Percentiles rank a stretch among this genome's conserved stretches.
Conservation (phyloP, 2,888 invertebrate genomes). For the Eupithecia subumbrata region DNA sequence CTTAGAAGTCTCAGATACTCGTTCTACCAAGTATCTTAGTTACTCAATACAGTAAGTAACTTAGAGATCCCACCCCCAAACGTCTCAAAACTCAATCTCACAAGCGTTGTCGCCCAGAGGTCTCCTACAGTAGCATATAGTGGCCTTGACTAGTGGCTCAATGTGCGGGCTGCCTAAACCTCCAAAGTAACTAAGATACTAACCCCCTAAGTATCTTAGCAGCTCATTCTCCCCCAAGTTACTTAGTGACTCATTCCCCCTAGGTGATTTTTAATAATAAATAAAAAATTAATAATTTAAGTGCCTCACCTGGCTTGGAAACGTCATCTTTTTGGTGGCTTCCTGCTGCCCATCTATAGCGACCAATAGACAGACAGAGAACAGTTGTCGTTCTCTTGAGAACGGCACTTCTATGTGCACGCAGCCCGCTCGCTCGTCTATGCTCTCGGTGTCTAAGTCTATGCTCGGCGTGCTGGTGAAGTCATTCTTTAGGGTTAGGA, state of each 20-base stretch:
- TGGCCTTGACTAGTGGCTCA: too few species aligned
- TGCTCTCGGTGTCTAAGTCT: constrained; percentile 64
- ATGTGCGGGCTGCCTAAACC: too few species aligned
- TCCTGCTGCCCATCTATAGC: constrained; percentile 81
- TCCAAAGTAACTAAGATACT: not conserved
- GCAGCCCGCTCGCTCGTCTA: constrained; percentile 75
- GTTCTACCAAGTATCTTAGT: not conserved
- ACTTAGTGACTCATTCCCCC: not conserved
- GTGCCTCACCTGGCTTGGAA: constrained; percentile 85
- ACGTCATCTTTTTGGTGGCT: constrained; percentile 89
- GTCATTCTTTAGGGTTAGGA: constrained; percentile 63
- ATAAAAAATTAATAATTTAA: too few species aligned
- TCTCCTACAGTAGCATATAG: too few species aligned
- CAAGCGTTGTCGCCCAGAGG: too few species aligned
- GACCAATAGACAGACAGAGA: constrained; percentile 88
- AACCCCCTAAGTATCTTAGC: not conserved
- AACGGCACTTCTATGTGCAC: constrained; percentile 70
- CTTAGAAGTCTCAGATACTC: not conserved
- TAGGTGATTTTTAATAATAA: not conserved
- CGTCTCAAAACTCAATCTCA: not conserved
- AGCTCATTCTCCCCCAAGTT: not conserved
- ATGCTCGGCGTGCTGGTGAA: constrained; percentile 49
- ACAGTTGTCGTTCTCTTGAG: constrained; percentile 78
- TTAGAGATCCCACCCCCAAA: not conserved
- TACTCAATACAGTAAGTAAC: not conserved